Conservation (phyloP, 1,140 invertebrate genomes). For the Apis cerana region DNA sequence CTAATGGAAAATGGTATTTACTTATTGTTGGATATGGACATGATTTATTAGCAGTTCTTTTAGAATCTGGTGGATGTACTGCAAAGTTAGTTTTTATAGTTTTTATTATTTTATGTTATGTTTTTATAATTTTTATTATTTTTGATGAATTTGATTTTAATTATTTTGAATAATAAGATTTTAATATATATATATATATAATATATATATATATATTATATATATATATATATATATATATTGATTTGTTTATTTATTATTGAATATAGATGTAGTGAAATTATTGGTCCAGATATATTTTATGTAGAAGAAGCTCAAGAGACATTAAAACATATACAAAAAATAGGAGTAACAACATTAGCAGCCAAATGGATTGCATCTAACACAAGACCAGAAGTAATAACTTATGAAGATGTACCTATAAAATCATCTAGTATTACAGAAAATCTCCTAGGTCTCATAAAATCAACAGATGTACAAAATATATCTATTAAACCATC, state of each 20-base stretch:
- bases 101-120: slow-evolving; percentile 10
- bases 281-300: slow-evolving; percentile 83
- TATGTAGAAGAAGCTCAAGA: slow-evolving; percentile 88
- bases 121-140: neutral
- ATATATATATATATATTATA: too few species aligned
- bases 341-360: slow-evolving; percentile 84
- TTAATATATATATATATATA: too few species aligned
- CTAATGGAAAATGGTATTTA: slow-evolving; percentile 86
- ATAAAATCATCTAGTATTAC: slow-evolving; percentile 72
- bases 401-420: slow-evolving; percentile 68
- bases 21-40: slow-evolving; percentile 87
- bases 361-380: slow-evolving; percentile 84
- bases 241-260: neutral
- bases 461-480: slow-evolving; percentile 75
- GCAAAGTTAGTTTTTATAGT: slow-evolving; percentile 73
- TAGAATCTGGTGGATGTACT: slow-evolving; percentile 86
- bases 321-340: slow-evolving; percentile 85
- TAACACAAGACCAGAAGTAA: slow-evolving; percentile 82
- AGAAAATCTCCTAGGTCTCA: slow-evolving; percentile 78
- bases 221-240: too few species aligned
- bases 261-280: slow-evolving; percentile 74
- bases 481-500: slow-evolving; percentile 58
- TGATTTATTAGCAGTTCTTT: slow-evolving; percentile 86
- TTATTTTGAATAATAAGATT: slow-evolving; percentile 64
- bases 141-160: neutral